phyloP scores from a whole-genome alignment of 2,113 vertebrate species.

The Ranitomeya variabilis region DNA sequence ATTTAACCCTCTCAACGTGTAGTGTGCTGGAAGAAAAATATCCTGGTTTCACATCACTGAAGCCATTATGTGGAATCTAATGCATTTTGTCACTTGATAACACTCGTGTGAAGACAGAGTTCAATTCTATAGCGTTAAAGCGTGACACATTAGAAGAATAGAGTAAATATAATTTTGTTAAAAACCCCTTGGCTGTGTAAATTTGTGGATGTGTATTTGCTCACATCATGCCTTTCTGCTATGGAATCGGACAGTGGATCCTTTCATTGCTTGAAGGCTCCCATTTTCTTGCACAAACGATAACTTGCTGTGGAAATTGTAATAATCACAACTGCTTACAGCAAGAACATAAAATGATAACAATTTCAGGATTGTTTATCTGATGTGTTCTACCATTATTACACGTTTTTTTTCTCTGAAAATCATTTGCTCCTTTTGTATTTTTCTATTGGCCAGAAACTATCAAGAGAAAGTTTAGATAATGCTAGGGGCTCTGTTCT shows the following conservation, averaged over 20 bases:
- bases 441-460: neutral
- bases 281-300: neutral
- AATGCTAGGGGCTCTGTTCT: neutral
- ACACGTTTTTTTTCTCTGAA: neutral
- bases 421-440: neutral
- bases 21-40: no score
- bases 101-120: no score
- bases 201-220: neutral
- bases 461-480: neutral
- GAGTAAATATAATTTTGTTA: neutral
- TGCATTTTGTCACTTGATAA: no score
- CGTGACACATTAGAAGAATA: neutral
- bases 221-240: neutral
- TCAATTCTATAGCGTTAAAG: no score
- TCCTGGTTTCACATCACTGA: no score
- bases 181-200: neutral
- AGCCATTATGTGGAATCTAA: no score
- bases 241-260: neutral
- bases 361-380: neutral
- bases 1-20: no score
- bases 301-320: constrained; percentile 12
- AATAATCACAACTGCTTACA: neutral
- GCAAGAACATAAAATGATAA: neutral
- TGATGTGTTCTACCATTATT: neutral
- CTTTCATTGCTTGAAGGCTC: neutral